Conservation (phyloP, 2,113 vertebrate genomes). For the Nansenia antarctica region DNA sequence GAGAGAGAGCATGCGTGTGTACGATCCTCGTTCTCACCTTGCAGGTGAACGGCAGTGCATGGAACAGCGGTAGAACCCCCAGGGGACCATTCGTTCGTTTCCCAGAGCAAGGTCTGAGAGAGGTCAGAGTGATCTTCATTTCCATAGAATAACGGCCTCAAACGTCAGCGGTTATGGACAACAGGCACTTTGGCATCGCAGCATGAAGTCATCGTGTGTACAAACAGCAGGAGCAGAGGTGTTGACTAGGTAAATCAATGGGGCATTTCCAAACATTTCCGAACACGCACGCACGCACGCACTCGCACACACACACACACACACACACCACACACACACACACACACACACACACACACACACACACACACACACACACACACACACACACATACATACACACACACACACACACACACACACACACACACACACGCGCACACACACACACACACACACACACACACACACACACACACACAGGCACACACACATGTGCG, state of each 20-base stretch:
- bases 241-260: too few species aligned
- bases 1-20: background rate
- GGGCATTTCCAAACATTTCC: too few species aligned
- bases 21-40: background rate
- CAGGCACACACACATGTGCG: too few species aligned
- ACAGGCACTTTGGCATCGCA: background rate
- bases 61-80: background rate
- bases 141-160: background rate
- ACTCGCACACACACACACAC: background rate
- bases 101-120: background rate
- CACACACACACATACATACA: too few species aligned
- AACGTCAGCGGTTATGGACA: background rate
- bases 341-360: too few species aligned
- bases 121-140: slow-evolving; percentile 2
- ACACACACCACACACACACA: too few species aligned
- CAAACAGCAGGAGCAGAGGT: background rate
- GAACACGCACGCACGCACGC: too few species aligned
- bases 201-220: background rate
- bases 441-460: too few species aligned
- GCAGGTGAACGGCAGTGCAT: too few species aligned
- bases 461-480: too few species aligned
- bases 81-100: background rate
- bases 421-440: too few species aligned
- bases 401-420: background rate
- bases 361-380: too few species aligned